These are phyloP conservation scores for Xenotilapia caudafasciata DNA, from an alignment of 2,113 vertebrate genomes.

Conservation along the genomic window DNA sequence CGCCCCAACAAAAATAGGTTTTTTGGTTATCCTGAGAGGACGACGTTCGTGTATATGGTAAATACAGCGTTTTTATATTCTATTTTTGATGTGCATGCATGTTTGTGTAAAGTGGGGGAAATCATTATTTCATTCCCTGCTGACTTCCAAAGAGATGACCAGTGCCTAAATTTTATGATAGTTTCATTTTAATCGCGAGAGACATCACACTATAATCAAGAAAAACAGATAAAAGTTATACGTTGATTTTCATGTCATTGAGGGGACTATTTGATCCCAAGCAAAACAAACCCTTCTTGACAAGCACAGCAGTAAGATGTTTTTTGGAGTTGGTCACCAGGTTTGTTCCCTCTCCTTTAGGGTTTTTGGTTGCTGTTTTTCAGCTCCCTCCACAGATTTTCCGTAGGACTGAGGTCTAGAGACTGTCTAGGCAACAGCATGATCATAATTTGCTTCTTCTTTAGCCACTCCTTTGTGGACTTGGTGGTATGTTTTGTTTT, in stretches of 20 bases:
- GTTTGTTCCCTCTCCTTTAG: neutral
- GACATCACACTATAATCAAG: neutral
- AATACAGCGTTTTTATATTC: neutral
- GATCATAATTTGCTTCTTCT: neutral
- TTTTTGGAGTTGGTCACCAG: neutral
- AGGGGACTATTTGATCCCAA: neutral
- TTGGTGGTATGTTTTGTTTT: neutral
- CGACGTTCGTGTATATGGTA: neutral
- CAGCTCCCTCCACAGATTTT: neutral
- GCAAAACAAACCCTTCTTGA: neutral
- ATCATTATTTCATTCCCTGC: neutral
- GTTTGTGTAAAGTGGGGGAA: neutral
- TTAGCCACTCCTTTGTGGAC: neutral
- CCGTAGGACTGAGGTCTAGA: neutral
- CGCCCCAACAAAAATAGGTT: neutral
- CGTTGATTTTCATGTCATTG: neutral
- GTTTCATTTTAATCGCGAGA: neutral
- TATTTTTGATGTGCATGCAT: neutral
- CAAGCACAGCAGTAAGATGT: neutral
- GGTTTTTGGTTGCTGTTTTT: neutral
- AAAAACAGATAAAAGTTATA: neutral
- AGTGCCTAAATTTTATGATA: neutral
- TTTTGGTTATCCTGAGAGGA: neutral
- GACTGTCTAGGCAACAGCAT: neutral
- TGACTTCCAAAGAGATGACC: neutral